A percentile compares a stretch with the other conserved stretches of the same genome.
Conservation (phyloP, 2,113 vertebrate species). For the Caretta caretta region DNA sequence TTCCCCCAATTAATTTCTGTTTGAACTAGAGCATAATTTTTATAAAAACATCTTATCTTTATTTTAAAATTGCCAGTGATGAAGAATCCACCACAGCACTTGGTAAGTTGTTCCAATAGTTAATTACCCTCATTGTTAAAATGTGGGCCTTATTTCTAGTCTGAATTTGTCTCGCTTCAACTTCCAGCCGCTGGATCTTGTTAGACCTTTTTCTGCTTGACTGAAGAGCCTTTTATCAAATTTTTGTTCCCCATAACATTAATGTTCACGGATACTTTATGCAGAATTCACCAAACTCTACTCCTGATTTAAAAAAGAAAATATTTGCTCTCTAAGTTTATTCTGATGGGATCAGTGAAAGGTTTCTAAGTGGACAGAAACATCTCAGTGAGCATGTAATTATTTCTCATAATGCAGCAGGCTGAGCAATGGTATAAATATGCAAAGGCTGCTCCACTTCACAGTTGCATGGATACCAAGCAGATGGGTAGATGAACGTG, state of each 20-base stretch:
- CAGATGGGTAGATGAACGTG: constrained; percentile 68
- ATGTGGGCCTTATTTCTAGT: background rate
- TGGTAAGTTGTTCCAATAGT: no score
- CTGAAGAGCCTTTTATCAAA: no score
- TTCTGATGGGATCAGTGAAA: constrained; percentile 23
- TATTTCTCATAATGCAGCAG: constrained; percentile 45
- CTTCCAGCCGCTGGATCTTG: background rate
- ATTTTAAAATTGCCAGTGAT: no score
- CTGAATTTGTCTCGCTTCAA: background rate
- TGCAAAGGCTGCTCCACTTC: constrained; percentile 68
- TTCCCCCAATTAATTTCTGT: no score
- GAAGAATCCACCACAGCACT: no score
- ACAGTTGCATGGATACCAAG: constrained; percentile 66
- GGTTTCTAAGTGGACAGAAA: constrained; percentile 66
- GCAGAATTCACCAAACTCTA: constrained; percentile 6
- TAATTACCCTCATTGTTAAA: background rate
- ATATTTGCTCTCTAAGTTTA: constrained; percentile 31
- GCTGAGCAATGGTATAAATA: constrained; percentile 72
- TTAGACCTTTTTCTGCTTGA: background rate
- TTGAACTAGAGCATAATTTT: no score
- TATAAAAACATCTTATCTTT: no score
- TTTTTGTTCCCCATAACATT: background rate
- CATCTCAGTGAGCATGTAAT: constrained; percentile 65
- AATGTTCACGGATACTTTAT: background rate
- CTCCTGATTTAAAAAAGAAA: constrained; percentile 20